Conservation (phyloP, 2,113 vertebrate species). For the Kryptolebias marmoratus region DNA sequence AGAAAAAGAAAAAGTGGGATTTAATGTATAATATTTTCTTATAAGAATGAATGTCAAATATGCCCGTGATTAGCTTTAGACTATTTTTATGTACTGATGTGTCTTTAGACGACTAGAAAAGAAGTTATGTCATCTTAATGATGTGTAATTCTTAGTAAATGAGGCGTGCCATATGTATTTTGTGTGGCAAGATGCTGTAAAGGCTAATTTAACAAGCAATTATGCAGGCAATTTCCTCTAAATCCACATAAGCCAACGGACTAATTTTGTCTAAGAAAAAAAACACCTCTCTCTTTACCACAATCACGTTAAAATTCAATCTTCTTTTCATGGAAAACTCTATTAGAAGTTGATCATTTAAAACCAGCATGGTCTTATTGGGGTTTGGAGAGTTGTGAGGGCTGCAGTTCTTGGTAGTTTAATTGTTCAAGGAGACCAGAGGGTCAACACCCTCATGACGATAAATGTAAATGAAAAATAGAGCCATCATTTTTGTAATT, state of each 20-base stretch:
- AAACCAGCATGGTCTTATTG: conserved; percentile 21
- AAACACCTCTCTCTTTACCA: conserved; percentile 43
- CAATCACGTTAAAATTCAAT: conserved; percentile 59
- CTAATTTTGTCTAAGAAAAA: conserved; percentile 43
- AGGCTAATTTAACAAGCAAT: conserved; percentile 64
- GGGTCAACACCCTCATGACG: conserved; percentile 41
- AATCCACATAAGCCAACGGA: conserved; percentile 53
- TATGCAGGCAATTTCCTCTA: conserved; percentile 61
- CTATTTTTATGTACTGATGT: conserved; percentile 35
- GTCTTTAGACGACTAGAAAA: conserved; percentile 24
- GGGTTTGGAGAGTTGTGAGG: conserved; percentile 29
- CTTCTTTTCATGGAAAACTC: conserved; percentile 59
- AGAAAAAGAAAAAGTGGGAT: too few relatives aligned
- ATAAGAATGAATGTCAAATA: conserved; percentile 10
- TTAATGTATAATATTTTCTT: background rate
- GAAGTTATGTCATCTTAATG: conserved; percentile 54
- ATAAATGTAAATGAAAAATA: conserved; percentile 42
- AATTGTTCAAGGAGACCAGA: conserved; percentile 26
- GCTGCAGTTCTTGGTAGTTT: conserved; percentile 27
- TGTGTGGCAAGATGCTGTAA: conserved; percentile 40
- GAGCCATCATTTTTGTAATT: conserved; percentile 13
- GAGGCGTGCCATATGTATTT: conserved; percentile 56
- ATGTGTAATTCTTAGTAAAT: conserved; percentile 56
- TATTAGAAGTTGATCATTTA: conserved; percentile 52
- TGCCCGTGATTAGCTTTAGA: conserved; percentile 11